These are phyloP conservation scores for Achlya flavicornis DNA, from an alignment of 2,888 invertebrate genomes.

Conservation along the genomic window DNA sequence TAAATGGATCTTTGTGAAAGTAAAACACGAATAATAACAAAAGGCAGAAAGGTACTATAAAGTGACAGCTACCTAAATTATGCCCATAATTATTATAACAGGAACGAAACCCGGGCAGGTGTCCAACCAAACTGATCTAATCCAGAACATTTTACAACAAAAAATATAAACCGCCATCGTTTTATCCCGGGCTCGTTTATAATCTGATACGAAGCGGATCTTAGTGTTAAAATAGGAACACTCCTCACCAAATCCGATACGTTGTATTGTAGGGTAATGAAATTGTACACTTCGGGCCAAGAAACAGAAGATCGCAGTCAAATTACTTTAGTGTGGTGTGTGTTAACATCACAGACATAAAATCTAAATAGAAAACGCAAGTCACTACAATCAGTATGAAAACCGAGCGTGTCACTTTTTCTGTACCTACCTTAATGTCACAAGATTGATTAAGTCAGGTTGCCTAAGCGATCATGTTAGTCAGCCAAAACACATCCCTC, in stretches of 20 bases:
- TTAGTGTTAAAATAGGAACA: not conserved
- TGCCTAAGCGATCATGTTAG: no score
- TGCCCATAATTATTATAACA: not conserved
- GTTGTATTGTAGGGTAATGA: not conserved
- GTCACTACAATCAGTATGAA: no score
- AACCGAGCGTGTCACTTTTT: no score
- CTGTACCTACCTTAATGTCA: no score
- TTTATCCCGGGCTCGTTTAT: slow-evolving; percentile 9
- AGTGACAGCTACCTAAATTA: not conserved
- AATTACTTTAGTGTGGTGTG: no score
- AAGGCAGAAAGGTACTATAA: not conserved
- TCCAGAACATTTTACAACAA: not conserved
- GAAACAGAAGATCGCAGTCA: not conserved
- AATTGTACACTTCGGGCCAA: not conserved
- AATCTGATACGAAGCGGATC: slow-evolving; percentile 7
- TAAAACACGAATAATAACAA: not conserved
- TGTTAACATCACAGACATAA: no score
- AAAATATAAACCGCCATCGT: not conserved
- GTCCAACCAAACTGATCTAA: not conserved
- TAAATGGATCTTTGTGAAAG: not conserved
- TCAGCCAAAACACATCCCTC: no score
- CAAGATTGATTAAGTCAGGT: no score
- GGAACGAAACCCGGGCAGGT: slow-evolving; percentile 1
- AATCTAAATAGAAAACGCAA: no score
- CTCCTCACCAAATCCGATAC: not conserved